Conservation (phyloP, 2,797 vertebrate species). For the Acanthopagrus latus region DNA sequence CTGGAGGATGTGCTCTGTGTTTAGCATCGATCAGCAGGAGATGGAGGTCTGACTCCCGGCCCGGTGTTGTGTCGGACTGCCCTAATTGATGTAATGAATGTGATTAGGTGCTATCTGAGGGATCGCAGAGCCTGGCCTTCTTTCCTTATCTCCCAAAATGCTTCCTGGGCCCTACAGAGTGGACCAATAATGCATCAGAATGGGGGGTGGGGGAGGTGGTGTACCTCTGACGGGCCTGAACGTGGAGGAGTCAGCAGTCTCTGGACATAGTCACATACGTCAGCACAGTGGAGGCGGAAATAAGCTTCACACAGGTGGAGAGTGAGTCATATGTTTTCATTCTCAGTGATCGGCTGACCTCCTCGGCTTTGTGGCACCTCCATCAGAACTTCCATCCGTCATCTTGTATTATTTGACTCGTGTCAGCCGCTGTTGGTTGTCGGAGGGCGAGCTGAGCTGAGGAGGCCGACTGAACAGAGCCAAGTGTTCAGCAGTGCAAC, state of each 20-base stretch:
- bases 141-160: constrained; percentile 75
- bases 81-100: constrained; percentile 88
- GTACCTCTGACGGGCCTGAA: constrained; percentile 38
- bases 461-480: background rate
- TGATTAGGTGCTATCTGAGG: constrained; percentile 86
- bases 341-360: background rate
- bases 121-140: constrained; percentile 77
- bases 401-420: background rate
- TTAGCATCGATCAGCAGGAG: constrained; percentile 76
- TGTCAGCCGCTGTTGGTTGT: background rate
- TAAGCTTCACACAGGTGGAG: too few relatives aligned
- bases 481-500: constrained; percentile 42
- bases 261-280: background rate
- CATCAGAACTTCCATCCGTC: background rate
- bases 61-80: constrained; percentile 69
- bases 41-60: constrained; percentile 68
- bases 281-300: background rate
- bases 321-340: too few relatives aligned
- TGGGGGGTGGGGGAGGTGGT: constrained; percentile 15
- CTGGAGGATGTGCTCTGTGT: constrained; percentile 62
- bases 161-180: constrained; percentile 80
- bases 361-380: background rate
- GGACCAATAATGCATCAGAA: constrained; percentile 76
- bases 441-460: background rate
- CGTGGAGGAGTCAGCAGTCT: constrained; percentile 38